Evolutionary conservation across 2,113 vertebrate genomes (phyloP).

Genomic region (Aegotheles bennettii): DNA sequence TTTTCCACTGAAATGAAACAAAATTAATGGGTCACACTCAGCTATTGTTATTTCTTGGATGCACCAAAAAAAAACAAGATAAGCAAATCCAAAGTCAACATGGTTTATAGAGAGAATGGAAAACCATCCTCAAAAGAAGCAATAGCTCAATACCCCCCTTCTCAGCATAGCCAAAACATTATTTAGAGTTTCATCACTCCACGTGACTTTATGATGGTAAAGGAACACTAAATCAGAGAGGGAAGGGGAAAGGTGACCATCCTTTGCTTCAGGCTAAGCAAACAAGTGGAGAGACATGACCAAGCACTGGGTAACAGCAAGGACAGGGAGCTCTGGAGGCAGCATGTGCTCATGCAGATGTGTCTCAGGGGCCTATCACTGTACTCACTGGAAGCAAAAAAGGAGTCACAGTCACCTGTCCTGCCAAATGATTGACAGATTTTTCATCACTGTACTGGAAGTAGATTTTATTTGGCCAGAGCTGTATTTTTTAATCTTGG

Average conservation of each 20-base stretch:
- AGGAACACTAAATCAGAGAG: not conserved
- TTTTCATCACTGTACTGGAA: not conserved
- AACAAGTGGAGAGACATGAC: not conserved
- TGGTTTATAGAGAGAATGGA: not conserved
- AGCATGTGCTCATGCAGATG: fast-evolving
- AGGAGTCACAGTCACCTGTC: not conserved
- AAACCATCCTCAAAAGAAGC: not conserved
- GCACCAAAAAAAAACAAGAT: not conserved
- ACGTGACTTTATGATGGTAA: not conserved
- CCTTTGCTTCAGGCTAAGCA: not conserved
- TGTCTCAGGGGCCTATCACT: not conserved
- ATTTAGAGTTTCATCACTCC: not conserved
- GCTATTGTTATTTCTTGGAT: not conserved
- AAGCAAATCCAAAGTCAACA: not conserved
- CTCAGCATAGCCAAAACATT: not conserved
- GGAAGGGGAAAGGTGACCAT: not conserved
- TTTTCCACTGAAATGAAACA: not conserved
- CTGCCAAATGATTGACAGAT: not conserved
- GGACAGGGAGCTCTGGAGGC: not conserved
- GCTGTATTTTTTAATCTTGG: not conserved
- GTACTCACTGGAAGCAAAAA: fast-evolving
- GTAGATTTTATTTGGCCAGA: not conserved
- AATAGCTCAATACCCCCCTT: not conserved
- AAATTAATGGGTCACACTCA: not conserved
- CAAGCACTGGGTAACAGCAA: not conserved